Percentiles rank a stretch among this genome's conserved stretches.
These are phyloP conservation scores for Murina feae DNA, from an alignment of 2,113 vertebrate species.

Conservation along the genomic window DNA sequence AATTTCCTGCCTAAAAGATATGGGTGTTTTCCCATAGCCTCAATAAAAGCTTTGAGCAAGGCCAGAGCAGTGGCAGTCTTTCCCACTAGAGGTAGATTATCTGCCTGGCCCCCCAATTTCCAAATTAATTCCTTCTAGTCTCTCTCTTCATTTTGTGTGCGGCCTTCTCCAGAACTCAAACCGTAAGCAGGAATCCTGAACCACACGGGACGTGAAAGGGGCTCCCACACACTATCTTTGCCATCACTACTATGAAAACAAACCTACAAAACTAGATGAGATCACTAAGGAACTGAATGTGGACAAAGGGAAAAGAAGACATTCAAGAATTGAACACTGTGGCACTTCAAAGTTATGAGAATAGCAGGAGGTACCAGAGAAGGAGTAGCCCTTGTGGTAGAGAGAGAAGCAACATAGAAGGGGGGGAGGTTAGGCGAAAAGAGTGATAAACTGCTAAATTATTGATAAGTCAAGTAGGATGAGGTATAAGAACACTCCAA, in stretches of 20 bases:
- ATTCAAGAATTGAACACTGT: background rate
- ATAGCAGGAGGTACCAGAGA: background rate
- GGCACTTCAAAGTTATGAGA: background rate
- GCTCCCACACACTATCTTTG: background rate
- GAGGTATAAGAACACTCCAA: background rate
- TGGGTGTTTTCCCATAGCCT: too few species aligned
- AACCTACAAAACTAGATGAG: background rate
- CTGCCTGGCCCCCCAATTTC: too few species aligned
- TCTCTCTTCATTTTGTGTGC: too few species aligned
- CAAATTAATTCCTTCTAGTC: too few species aligned
- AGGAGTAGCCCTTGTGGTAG: background rate
- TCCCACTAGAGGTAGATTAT: too few species aligned
- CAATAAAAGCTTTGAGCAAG: too few species aligned
- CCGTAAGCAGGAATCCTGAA: too few species aligned
- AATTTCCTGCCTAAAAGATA: too few species aligned
- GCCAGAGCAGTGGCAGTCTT: too few species aligned
- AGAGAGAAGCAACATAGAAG: background rate
- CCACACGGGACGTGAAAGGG: too few species aligned
- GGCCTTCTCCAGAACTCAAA: too few species aligned
- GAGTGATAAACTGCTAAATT: background rate
- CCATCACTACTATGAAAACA: background rate
- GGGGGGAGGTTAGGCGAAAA: background rate
- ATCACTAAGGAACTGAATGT: background rate
- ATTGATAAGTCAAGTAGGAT: background rate
- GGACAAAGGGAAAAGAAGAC: background rate